These are phyloP conservation scores for Pantala flavescens DNA, from an alignment of 1,140 invertebrate genomes.

Conservation along the genomic window DNA sequence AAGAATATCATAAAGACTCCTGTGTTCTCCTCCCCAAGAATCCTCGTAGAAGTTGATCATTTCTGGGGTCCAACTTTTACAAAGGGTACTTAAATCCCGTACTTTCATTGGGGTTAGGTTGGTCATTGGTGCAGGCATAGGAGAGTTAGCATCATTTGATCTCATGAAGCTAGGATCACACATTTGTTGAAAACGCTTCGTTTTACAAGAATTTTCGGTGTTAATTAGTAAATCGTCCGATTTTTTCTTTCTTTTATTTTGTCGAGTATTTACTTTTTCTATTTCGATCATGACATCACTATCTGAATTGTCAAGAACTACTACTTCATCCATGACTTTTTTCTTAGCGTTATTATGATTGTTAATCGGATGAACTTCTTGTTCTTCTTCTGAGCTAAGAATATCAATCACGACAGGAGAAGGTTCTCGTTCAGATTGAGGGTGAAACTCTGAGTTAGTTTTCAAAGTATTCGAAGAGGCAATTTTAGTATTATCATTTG, in stretches of 20 bases:
- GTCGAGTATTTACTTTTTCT: neutral
- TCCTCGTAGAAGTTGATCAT: neutral
- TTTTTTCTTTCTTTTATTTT: neutral
- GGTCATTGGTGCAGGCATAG: neutral
- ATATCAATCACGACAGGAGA: too few species aligned
- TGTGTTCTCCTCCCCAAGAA: neutral
- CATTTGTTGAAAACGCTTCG: neutral
- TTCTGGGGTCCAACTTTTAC: neutral
- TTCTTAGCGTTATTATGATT: too few species aligned
- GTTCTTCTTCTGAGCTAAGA: too few species aligned
- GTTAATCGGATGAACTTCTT: too few species aligned
- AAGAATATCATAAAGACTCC: neutral
- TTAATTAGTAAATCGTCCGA: neutral
- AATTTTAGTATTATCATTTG: too few species aligned
- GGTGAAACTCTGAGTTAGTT: too few species aligned
- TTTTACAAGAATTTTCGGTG: neutral
- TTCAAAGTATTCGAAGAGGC: too few species aligned
- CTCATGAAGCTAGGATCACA: neutral
- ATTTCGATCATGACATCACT: neutral
- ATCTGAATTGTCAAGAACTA: neutral
- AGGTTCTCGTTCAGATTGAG: too few species aligned
- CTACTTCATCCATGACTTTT: too few species aligned
- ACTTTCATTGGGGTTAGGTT: neutral
- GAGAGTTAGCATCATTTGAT: neutral
- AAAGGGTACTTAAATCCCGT: neutral